Evolutionary conservation across 2,113 vertebrate genomes (phyloP).

Genomic region (Gadus chalcogrammus): DNA sequence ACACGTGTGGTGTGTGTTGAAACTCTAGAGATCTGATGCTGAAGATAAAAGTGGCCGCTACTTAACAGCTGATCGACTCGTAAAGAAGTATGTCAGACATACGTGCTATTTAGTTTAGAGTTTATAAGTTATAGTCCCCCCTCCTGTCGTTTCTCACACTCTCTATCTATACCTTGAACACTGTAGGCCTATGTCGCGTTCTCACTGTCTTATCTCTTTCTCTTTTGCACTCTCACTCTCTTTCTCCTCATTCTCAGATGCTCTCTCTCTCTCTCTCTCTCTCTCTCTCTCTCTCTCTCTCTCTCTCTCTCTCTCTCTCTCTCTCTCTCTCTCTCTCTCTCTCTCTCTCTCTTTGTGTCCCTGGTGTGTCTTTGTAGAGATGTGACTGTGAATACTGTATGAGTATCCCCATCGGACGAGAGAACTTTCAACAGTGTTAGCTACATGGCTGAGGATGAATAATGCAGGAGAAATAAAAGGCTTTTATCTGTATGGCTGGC

Average conservation of each 20-base stretch:
- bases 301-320: slow-evolving; percentile 1
- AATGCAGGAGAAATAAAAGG: slow-evolving; percentile 58
- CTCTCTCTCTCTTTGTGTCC: slow-evolving; percentile 1
- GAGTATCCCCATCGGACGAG: slow-evolving; percentile 35
- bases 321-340: slow-evolving; percentile 2
- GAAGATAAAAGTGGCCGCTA: slow-evolving; percentile 20
- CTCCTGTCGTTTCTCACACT: too few relatives aligned
- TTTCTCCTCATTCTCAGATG: neutral
- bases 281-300: slow-evolving; percentile 2
- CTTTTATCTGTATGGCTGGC: slow-evolving; percentile 39
- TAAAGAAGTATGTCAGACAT: too few relatives aligned
- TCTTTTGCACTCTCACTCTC: neutral
- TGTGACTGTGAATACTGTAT: slow-evolving; percentile 29
- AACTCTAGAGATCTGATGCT: slow-evolving; percentile 16
- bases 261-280: slow-evolving; percentile 2
- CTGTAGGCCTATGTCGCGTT: too few relatives aligned
- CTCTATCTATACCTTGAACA: too few relatives aligned
- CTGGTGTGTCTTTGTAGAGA: slow-evolving; percentile 13
- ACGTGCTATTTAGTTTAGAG: too few relatives aligned
- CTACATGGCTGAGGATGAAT: slow-evolving; percentile 54
- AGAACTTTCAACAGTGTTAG: slow-evolving; percentile 45
- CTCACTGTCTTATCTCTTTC: neutral
- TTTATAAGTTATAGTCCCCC: too few relatives aligned
- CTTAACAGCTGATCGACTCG: too few relatives aligned
- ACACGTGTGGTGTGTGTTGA: neutral